A percentile compares a stretch with the other conserved stretches of the same genome.
Conservation (phyloP, 1,140 invertebrate genomes). For the Musca vetustissima region DNA sequence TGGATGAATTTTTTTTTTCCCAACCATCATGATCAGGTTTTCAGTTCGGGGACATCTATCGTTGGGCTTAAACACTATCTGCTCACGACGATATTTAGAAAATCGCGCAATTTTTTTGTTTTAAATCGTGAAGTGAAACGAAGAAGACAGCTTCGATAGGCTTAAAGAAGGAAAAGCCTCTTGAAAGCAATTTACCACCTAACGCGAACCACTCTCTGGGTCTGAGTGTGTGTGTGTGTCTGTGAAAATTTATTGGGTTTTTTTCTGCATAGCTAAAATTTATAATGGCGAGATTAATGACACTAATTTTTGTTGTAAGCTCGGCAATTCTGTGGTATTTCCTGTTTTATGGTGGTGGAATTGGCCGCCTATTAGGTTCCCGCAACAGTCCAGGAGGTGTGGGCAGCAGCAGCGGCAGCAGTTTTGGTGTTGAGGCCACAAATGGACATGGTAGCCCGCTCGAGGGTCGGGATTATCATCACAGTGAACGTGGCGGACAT, state of each 20-base stretch:
- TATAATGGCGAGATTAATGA: slow-evolving; percentile 51
- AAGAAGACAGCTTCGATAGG: too few species aligned
- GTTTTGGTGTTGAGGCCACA: slow-evolving; percentile 40
- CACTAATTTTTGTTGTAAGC: slow-evolving; percentile 48
- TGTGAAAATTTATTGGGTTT: neutral
- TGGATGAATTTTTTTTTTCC: neutral
- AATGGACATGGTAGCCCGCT: slow-evolving; percentile 49
- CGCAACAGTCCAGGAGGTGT: neutral
- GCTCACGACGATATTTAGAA: neutral
- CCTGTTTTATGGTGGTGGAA: slow-evolving; percentile 37
- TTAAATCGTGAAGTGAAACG: too few species aligned
- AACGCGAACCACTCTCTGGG: too few species aligned
- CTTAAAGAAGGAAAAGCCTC: too few species aligned
- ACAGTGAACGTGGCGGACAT: slow-evolving; percentile 50
- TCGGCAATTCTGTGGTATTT: slow-evolving; percentile 50
- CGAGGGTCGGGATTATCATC: slow-evolving; percentile 48
- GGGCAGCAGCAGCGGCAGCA: too few species aligned
- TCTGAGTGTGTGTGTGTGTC: neutral
- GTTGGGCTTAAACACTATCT: slow-evolving; percentile 10
- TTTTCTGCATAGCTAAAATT: neutral
- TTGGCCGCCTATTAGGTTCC: neutral
- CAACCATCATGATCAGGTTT: slow-evolving; percentile 2
- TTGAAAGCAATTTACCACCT: neutral
- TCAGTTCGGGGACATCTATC: slow-evolving; percentile 23
- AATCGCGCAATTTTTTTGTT: too few species aligned